Base-by-base conservation (phyloP, 2,888 invertebrate species). In the Eueremaeus valkanovi region DNA sequence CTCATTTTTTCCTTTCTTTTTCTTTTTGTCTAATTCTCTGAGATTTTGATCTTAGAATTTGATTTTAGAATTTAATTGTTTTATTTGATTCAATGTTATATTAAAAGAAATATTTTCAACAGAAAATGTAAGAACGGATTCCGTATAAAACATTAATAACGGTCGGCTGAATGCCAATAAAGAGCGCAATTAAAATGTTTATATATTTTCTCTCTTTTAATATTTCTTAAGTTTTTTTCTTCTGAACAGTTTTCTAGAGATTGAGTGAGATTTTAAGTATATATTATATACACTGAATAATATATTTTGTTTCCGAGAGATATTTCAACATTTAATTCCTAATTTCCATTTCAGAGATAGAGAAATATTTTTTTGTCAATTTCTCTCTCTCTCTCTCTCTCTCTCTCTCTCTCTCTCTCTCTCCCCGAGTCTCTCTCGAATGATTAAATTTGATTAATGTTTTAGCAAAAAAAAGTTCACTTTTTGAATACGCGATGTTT, bases 61-160 rank as follows among this genome's bases (percentile, higher is more conserved):
- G 58, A 63, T 63, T 63, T 63, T 33, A 63, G 33, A 63, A 63
- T 63, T 63, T 63, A 63, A 63, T 63, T 63, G 63, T 63, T 63
- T 63, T 63, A 63, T 63, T 63, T 33, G 33, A 63, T 63, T 3
- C 21, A 58, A 58, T 58, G 24, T n/a, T n/a, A 58, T 58, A 58
- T 58, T 58, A 58, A 49, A 63, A 63, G 36, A 33, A 33, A 33
- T n/a, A n/a, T n/a, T 29, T 63, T 63, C 33, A 33, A 31, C 21
- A 49, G 18, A 6, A 49, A 49, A 49, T 21, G 58, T 16, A 13
- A 29, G 36, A 29, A 31, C 33, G 31, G 31, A 63, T 58, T 58
- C 16, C 29, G 27, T 49, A 58, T 58, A 58, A 58, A 21, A 31
- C 36, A 63, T 63, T 63, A 63, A n/a, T 63, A 63, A 63, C 63